Conservation (phyloP, 2,113 vertebrate genomes). For the Podilymbus podiceps region DNA sequence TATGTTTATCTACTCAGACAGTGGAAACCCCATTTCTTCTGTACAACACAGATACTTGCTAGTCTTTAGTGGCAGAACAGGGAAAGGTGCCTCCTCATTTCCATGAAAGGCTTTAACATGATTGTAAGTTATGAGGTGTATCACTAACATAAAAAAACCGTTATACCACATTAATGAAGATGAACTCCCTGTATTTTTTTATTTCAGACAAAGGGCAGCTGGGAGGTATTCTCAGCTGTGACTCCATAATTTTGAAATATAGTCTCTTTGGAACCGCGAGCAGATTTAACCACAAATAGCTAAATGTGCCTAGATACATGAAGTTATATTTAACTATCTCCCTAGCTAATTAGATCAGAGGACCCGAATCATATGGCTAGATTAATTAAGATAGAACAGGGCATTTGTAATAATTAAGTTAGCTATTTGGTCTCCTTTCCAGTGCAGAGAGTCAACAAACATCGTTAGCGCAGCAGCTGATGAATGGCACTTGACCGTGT, state of each 20-base stretch:
- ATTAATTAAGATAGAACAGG: neutral
- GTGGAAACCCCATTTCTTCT: neutral
- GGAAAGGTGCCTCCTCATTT: neutral
- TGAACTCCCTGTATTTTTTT: neutral
- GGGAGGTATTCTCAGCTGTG: neutral
- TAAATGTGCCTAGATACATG: neutral
- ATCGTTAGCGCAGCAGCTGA: fast-evolving
- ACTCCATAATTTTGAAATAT: neutral
- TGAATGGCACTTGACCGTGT: neutral
- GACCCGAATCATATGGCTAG: neutral
- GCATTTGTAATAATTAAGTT: neutral
- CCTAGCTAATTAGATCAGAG: conserved; percentile 4
- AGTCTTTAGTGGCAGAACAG: neutral
- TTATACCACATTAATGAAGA: neutral
- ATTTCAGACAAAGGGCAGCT: neutral
- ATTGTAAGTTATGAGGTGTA: neutral
- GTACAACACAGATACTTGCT: neutral
- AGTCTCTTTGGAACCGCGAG: neutral
- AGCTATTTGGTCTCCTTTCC: neutral
- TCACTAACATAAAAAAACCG: neutral
- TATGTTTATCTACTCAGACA: neutral
- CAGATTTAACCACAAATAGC: neutral
- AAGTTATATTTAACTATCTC: conserved; percentile 26
- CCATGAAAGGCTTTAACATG: neutral
- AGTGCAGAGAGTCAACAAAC: neutral